Conservation (phyloP, 2,113 vertebrate species). For the Bufo bufo region DNA sequence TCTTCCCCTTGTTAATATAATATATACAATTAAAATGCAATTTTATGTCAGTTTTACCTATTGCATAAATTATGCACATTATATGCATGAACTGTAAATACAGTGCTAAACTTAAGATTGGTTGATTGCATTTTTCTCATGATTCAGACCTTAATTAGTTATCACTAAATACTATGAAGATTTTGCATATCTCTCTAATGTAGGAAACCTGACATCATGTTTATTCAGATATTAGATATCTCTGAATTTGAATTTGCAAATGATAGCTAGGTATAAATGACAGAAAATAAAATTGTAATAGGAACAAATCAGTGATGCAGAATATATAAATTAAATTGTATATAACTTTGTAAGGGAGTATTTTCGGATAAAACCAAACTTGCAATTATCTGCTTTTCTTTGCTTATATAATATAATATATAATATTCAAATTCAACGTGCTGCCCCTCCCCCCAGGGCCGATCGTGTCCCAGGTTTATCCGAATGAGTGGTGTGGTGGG, state of each 20-base stretch:
- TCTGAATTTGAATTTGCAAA: neutral
- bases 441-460: too few relatives aligned
- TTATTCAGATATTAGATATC: neutral
- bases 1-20: neutral
- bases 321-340: neutral
- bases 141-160: neutral
- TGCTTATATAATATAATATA: too few relatives aligned
- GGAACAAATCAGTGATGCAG: neutral
- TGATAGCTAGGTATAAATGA: neutral
- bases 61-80: constrained; percentile 34
- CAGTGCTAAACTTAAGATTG: constrained; percentile 4
- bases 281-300: neutral
- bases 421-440: too few relatives aligned
- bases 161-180: too few relatives aligned
- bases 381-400: too few relatives aligned
- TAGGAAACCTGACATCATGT: neutral
- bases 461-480: too few relatives aligned
- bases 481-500: too few relatives aligned
- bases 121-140: neutral
- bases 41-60: constrained; percentile 10
- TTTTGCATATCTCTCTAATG: neutral
- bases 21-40: constrained; percentile 17
- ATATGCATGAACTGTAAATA: constrained; percentile 22
- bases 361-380: neutral
- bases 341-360: neutral